Conservation (phyloP, 2,888 invertebrate species). For the Plebejus argus region DNA sequence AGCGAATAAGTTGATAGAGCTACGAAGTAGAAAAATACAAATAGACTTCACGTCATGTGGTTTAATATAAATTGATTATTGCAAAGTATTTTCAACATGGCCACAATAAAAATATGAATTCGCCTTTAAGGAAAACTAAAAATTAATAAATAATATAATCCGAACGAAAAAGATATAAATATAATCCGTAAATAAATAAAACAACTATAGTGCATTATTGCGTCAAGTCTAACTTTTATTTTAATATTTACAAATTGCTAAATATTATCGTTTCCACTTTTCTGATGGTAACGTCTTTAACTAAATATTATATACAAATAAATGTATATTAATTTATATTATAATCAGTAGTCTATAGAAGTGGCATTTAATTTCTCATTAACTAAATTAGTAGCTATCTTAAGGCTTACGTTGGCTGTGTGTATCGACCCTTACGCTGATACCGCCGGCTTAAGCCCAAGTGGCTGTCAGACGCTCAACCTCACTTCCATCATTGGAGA, state of each 20-base stretch:
- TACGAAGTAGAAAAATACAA: constrained; percentile 11
- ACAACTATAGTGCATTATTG: background rate
- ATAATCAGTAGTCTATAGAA: background rate
- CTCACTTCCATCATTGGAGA: constrained; percentile 63
- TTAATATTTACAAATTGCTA: background rate
- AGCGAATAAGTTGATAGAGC: background rate
- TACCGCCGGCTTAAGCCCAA: constrained; percentile 35
- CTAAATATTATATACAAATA: constrained; percentile 20
- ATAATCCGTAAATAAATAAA: background rate
- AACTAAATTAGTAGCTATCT: constrained; percentile 8
- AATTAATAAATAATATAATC: background rate
- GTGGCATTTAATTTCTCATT: background rate
- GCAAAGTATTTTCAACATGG: background rate
- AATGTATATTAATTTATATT: constrained; percentile 7
- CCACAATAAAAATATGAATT: background rate
- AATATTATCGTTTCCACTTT: background rate
- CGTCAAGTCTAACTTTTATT: background rate
- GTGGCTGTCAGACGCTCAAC: constrained; percentile 62
- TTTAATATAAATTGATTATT: background rate
- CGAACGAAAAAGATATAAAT: background rate
- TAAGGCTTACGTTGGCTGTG: constrained; percentile 39
- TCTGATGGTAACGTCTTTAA: background rate
- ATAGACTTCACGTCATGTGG: background rate
- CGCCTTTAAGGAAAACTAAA: background rate
- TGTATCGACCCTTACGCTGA: constrained; percentile 40